Base-by-base conservation (phyloP, 2,113 vertebrate genomes). In the Syngnathus typhle region DNA sequence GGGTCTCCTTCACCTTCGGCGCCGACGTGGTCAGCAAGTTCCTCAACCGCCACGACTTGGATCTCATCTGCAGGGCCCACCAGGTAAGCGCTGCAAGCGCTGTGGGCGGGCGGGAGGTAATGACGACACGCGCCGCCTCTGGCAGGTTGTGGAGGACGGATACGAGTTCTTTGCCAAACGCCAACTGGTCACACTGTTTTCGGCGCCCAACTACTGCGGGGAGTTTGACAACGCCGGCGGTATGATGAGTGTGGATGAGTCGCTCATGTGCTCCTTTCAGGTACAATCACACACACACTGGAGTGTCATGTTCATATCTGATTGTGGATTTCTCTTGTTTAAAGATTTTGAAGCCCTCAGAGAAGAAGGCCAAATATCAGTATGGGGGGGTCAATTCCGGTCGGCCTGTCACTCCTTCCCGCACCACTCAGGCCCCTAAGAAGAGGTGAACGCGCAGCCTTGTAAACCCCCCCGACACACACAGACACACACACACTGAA, bases 21-120 rank as follows among this genome's bases (percentile, higher is more conserved):
- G 95, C 96, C 56, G 96, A 99, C 71, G 96, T 99, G 78, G 96
- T 99, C 92, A 99, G 96, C 92, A 99, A 99, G 92, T 99, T 99
- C 88, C 92, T 99, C 74, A 99, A 99, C 88, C 95, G 96, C 73
- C 96, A 99, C 6, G 96, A 99, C 90, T 91, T 99, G 91, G 96
- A 99, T 85, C 94, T 99, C 83, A 99, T 99, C 91, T 99, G 96
- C 93, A 90, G 96, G 91, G 96, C 96, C 76, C 96, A 99, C 83
- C 96, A 99, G 95, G 96, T 98, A 91, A 76, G 67, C 55, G 18
- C 5, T 37, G 49, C 9, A 21, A 38, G 37, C 27, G 8, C 61
- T 46, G 11, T 9, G 15, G 4, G 6, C 62, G 60, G 27, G 27
- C 27, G 27, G 27, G 59, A 74, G 27, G 27, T 55, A 74, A 70